These are phyloP conservation scores for Furcula furcula DNA, from an alignment of 2,888 invertebrate species.

Conservation along the genomic window DNA sequence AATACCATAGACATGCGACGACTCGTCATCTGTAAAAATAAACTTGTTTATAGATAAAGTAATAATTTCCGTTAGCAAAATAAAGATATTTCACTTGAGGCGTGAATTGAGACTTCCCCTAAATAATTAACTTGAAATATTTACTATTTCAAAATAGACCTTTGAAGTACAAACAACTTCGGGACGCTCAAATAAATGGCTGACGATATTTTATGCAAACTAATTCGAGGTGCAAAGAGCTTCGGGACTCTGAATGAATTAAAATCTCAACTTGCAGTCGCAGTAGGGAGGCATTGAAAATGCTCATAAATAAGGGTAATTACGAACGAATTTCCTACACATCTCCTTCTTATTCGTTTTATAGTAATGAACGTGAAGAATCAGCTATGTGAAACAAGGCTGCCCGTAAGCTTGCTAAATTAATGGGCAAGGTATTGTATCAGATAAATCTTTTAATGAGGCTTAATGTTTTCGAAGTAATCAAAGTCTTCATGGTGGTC, in stretches of 20 bases:
- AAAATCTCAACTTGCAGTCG: conserved; percentile 76
- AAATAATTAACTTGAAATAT: conserved; percentile 25
- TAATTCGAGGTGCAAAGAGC: conserved; percentile 76
- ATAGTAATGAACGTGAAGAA: conserved; percentile 41
- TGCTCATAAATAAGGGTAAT: conserved; percentile 78
- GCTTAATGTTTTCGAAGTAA: conserved; percentile 37
- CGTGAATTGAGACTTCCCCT: conserved; percentile 7
- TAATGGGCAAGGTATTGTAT: conserved; percentile 30
- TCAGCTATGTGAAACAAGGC: conserved; percentile 39
- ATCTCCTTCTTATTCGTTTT: conserved; percentile 44
- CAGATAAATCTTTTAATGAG: conserved; percentile 43
- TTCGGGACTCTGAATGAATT: conserved; percentile 67
- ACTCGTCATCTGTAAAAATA: conserved; percentile 88
- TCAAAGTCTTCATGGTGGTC: conserved; percentile 31
- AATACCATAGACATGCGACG: conserved; percentile 91
- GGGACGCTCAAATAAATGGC: conserved; percentile 61
- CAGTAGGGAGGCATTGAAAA: conserved; percentile 58
- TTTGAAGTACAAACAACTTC: conserved; percentile 51
- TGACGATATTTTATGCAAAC: conserved; percentile 73
- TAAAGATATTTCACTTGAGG: neutral
- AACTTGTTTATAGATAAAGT: conserved; percentile 8
- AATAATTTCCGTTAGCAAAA: conserved; percentile 2
- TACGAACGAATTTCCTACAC: conserved; percentile 44
- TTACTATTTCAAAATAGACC: conserved; percentile 38
- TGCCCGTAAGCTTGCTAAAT: conserved; percentile 26